Evolutionary conservation across 2,797 vertebrate species (phyloP), one percentile per base, ranked within the genome.

Genomic region (Sciaenops ocellatus): DNA sequence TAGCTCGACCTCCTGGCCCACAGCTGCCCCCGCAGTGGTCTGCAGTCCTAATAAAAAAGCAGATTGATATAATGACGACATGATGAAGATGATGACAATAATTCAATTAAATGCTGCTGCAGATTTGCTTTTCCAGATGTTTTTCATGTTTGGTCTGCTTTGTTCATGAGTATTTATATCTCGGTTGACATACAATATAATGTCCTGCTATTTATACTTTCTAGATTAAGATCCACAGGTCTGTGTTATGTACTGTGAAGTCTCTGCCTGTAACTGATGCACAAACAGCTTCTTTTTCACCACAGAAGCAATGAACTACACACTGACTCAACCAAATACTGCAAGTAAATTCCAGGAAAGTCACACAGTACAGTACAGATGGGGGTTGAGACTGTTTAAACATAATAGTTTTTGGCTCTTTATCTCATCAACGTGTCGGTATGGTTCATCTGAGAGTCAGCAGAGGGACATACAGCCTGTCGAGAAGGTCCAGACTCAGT

Each of bases 311-410:
- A 5, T 59, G 30, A 46, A 41, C 20, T 15, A 13, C 60, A 48
- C n/a, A 24, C 47, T 89, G 73, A 87, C 60, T 91, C 86, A 89
- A 64, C 52, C 38, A 34, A 76, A n/a, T 61, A 7, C 44, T 59
- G 18, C 42, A 62, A 74, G 26, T 56, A 28, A 38, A 62, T 86
- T 90, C 87, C 83, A 41, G 84, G 73, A 89, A 86, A 47, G 50
- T 24, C 11, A 8, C 47, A 34, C 34, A 52, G 65, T 60, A 62
- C 60, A 52, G 61, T 55, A 20, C 28, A 55, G 20, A 4, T n/a
- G 71, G 12, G 26, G 30, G 18, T 1, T 34, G 30, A 42, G 46
- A 76, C 15, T 62, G 5, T 70, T 28, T 22, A 51, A 65, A 61
- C 55, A 38, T 30, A 5, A 11, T 55, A 15, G 69, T 44, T 48